Percentiles rank a stretch among this genome's conserved stretches.
These are phyloP conservation scores for Diacarnus erythraeanus DNA, from an alignment of 37 sponge, comb jelly and placozoan species.

Conservation along the genomic window DNA sequence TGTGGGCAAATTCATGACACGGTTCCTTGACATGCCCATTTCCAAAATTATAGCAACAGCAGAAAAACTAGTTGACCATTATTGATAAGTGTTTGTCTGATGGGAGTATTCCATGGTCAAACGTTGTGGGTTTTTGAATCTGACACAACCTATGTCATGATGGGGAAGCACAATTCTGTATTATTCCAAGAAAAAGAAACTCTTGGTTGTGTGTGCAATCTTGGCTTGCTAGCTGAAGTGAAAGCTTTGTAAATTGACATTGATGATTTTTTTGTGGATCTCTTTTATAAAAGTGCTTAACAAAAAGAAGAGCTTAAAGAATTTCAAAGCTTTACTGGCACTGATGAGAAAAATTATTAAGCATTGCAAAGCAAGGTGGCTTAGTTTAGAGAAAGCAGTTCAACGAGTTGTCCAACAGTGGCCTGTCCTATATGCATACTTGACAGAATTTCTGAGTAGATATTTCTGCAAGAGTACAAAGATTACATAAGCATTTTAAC, in stretches of 20 bases:
- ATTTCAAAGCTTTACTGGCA: slow-evolving; percentile 34
- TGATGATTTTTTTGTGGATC: slow-evolving; percentile 44
- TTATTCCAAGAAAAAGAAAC: slow-evolving; percentile 7
- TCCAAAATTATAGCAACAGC: slow-evolving; percentile 44
- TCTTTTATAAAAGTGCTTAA: slow-evolving; percentile 29
- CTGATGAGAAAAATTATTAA: slow-evolving; percentile 23
- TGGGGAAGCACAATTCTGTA: slow-evolving; percentile 33
- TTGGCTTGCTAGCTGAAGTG: slow-evolving; percentile 14
- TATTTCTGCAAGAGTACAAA: too few relatives aligned
- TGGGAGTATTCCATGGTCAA: slow-evolving; percentile 10
- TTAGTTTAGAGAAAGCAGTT: slow-evolving; percentile 24
- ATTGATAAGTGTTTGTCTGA: background rate
- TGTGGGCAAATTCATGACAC: background rate
- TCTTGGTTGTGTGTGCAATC: slow-evolving; percentile 39
- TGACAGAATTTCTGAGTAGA: too few relatives aligned
- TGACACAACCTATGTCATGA: slow-evolving; percentile 35
- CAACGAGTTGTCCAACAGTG: slow-evolving; percentile 49
- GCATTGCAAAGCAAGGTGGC: slow-evolving; percentile 37
- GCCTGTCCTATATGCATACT: slow-evolving; percentile 24
- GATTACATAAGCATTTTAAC: too few relatives aligned
- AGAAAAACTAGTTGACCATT: slow-evolving; percentile 25
- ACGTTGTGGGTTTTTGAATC: slow-evolving; percentile 26
- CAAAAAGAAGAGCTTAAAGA: slow-evolving; percentile 27
- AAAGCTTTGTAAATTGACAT: slow-evolving; percentile 21
- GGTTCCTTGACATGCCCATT: slow-evolving; percentile 42